phyloP scores from a whole-genome alignment of 2,888 invertebrate species.

The Drosophila buzzatii region DNA sequence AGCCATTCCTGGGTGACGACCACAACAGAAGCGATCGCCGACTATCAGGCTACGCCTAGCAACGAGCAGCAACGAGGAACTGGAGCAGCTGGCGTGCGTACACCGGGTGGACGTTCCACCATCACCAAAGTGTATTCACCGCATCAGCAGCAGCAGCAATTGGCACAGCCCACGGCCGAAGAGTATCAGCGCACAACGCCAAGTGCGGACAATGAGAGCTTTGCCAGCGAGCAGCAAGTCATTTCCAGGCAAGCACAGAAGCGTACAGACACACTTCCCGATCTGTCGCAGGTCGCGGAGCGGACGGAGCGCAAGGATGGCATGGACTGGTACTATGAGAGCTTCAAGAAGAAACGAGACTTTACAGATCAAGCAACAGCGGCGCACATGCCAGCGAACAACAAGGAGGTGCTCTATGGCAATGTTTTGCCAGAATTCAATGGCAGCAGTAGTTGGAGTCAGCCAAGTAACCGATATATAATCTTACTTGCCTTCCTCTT shows the following conservation, averaged over 20 bases:
- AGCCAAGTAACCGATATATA: conserved; percentile 26
- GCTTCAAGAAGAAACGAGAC: conserved; percentile 86
- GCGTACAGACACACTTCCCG: conserved; percentile 42
- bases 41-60: conserved; percentile 57
- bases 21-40: conserved; percentile 36
- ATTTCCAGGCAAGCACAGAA: conserved; percentile 74
- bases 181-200: conserved; percentile 84
- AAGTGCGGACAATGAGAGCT: conserved; percentile 59
- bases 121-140: conserved; percentile 87
- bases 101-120: conserved; percentile 86
- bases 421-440: conserved; percentile 23
- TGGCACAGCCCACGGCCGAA: conserved; percentile 83
- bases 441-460: conserved; percentile 21
- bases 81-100: conserved; percentile 44
- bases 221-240: conserved; percentile 62
- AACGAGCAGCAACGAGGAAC: conserved; percentile 16
- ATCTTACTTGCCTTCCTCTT: conserved; percentile 36
- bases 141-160: conserved; percentile 68
- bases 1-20: conserved; percentile 76
- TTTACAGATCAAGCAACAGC: conserved; percentile 48
- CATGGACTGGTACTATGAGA: conserved; percentile 94
- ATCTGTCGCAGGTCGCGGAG: conserved; percentile 82
- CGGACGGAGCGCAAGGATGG: conserved; percentile 86
- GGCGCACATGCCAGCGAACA: conserved; percentile 40
- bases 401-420: conserved; percentile 47